Evolutionary conservation across 2,113 vertebrate species (phyloP), one percentile per base, ranked within the genome.

Genomic region (Thunnus thynnus): DNA sequence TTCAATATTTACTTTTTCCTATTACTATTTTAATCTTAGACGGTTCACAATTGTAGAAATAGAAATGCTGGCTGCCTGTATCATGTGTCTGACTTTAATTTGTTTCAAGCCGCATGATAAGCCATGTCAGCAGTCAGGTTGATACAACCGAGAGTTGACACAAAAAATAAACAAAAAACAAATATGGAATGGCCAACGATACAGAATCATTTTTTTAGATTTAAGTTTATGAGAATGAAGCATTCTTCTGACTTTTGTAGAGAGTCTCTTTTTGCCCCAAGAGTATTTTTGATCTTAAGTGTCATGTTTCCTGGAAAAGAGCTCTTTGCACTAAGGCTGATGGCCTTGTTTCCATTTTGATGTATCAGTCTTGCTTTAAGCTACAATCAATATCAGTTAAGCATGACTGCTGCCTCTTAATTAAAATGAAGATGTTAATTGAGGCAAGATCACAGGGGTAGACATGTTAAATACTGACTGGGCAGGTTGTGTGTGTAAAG

Each of bases 341-440:
- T 58, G 65, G 79, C 55, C 83, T 87, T 75, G 80, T 88, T 94
- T 94, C 83, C 78, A 83, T 88, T 88, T 88, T 88, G 86, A 92
- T 86, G 87, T 83, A 82, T 90, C 48, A 7, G 58, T 90, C 83
- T 90, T 91, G 84, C 86, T 93, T 88, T 91, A 90, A 94, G 89
- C 87, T 85, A 89, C 89, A 93, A 94, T 94, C 94, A 93, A 94
- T 93, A 90, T 87, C 81, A 80, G 89, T 90, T 91, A 93, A 94
- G 86, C 90, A 91, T 91, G 91, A 93, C 86, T 90, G 88, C 89
- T 88, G 85, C 88, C 73, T 89, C 82, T 91, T 94, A 94, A 94
- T 94, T 94, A 94, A 92, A 84, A 86, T 50, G 64, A 90, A 80
- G 85, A 92, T 89, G 89, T 90, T 93, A 94, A 94, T 88, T 92